phyloP scores from a whole-genome alignment of 2,888 invertebrate genomes.

The Lepidocyrtoides sp. region DNA sequence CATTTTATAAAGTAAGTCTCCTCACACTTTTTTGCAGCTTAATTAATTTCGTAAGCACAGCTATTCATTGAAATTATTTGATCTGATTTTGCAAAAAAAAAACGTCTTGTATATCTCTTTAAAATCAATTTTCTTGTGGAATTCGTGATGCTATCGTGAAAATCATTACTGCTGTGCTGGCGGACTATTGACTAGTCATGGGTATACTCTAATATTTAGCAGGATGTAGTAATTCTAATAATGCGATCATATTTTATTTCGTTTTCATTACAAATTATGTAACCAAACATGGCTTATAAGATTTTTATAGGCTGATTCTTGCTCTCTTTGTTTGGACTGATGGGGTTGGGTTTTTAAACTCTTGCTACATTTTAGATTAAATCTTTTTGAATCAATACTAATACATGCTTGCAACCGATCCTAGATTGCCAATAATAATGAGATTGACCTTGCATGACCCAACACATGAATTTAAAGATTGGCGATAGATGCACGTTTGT shows the following conservation, averaged over 20 bases:
- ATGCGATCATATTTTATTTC: conserved; percentile 13
- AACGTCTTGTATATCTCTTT: too few relatives aligned
- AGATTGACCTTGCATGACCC: conserved; percentile 73
- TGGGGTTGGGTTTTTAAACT: conserved; percentile 27
- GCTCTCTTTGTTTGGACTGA: neutral
- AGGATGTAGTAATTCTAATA: too few relatives aligned
- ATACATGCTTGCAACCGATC: neutral
- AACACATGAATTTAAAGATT: conserved; percentile 4
- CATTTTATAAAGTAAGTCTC: too few relatives aligned
- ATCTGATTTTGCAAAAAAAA: too few relatives aligned
- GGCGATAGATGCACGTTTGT: neutral
- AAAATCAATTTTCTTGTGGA: too few relatives aligned
- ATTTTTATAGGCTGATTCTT: neutral
- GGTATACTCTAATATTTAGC: too few relatives aligned
- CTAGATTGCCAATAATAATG: conserved; percentile 59
- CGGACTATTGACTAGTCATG: too few relatives aligned
- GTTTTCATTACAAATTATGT: conserved; percentile 63
- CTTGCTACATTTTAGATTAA: neutral
- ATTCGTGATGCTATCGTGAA: too few relatives aligned
- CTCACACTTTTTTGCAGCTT: too few relatives aligned
- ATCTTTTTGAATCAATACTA: neutral
- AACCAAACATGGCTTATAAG: conserved; percentile 52
- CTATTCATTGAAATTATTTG: too few relatives aligned
- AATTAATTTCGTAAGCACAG: too few relatives aligned
- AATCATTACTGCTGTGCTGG: too few relatives aligned